These are phyloP conservation scores for Muntiacus muntjak DNA, from an alignment of 2,113 vertebrate genomes.

Conservation along the genomic window DNA sequence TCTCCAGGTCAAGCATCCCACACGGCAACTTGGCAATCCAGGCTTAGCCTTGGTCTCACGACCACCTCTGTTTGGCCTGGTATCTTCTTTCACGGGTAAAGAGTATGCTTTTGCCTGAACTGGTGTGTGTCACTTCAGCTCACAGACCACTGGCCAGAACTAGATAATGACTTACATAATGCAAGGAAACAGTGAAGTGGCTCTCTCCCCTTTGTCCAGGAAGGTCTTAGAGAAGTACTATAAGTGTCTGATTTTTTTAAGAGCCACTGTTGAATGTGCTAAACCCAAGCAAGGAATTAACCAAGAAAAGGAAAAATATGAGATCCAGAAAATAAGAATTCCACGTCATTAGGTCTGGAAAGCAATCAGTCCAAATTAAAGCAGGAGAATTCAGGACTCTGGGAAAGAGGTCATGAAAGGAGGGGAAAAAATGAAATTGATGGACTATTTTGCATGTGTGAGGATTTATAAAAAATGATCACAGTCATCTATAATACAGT, in stretches of 20 bases:
- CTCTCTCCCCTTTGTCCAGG: neutral
- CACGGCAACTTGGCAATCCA: neutral
- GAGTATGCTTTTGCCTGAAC: neutral
- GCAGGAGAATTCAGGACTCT: neutral
- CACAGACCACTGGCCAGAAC: neutral
- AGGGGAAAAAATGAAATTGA: neutral
- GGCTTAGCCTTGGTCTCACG: neutral
- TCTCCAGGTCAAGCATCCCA: neutral
- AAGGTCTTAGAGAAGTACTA: neutral
- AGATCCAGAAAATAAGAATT: neutral
- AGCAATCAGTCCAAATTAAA: neutral
- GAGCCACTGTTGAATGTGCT: neutral
- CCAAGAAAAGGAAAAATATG: neutral
- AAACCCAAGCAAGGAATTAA: neutral
- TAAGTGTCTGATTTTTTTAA: neutral
- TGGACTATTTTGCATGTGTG: neutral
- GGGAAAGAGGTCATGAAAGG: neutral
- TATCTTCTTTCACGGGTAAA: neutral
- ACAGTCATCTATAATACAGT: neutral
- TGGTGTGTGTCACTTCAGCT: neutral
- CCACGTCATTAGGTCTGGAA: neutral
- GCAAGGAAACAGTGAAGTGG: neutral
- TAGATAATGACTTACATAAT: neutral
- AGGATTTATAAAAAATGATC: neutral
- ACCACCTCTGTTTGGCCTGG: neutral